A percentile compares a stretch with the other conserved stretches of the same genome.
phyloP scores from a whole-genome alignment of 2,113 vertebrate genomes.

The Conger conger region DNA sequence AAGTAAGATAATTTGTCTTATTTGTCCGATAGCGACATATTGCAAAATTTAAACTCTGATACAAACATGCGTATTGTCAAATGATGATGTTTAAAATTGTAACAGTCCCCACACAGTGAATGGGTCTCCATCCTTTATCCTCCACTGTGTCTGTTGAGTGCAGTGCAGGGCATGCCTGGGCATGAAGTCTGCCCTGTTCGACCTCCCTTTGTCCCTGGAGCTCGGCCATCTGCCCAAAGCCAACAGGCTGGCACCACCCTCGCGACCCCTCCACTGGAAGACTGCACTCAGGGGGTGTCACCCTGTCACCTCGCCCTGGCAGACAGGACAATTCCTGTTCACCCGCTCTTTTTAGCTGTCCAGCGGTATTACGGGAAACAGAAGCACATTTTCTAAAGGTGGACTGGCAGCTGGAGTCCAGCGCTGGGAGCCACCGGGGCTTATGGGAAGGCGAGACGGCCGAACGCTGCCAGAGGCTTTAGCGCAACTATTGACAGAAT shows the following conservation, averaged over 20 bases:
- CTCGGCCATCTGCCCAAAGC: background rate
- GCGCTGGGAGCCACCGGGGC: background rate
- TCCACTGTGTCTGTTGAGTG: background rate
- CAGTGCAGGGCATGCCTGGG: background rate
- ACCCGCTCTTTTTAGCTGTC: background rate
- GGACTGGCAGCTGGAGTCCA: background rate
- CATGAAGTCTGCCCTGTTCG: background rate
- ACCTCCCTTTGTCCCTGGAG: background rate
- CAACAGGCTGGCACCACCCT: background rate
- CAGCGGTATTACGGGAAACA: background rate
- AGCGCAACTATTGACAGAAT: background rate
- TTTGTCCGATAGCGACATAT: background rate
- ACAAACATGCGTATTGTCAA: background rate
- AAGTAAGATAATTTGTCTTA: no score
- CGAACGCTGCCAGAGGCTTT: background rate
- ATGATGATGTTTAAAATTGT: background rate
- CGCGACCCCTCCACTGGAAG: background rate
- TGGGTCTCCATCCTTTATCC: background rate
- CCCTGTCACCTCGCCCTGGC: slow-evolving; percentile 56
- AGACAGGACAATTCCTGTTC: background rate
- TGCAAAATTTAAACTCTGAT: background rate
- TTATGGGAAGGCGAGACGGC: no score
- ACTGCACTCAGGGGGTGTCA: slow-evolving; percentile 33
- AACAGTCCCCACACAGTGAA: background rate
- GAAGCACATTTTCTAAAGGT: background rate